phyloP scores from a whole-genome alignment of 2,888 invertebrate genomes.

The Keiferia lycopersicella region DNA sequence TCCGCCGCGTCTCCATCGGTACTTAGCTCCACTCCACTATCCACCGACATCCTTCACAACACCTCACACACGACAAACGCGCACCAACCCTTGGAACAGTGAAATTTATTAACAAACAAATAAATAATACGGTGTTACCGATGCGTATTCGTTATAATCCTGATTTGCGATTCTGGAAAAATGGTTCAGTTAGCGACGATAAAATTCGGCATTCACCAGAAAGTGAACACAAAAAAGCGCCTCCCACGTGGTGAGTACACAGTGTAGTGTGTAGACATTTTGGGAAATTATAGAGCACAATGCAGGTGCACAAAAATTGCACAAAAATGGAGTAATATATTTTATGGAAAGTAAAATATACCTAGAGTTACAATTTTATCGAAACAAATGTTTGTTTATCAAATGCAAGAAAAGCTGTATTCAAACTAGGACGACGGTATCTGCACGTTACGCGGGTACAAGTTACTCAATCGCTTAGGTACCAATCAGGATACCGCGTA shows the following conservation, averaged over 20 bases:
- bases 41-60: slow-evolving; percentile 45
- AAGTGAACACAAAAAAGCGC: slow-evolving; percentile 76
- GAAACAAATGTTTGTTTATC: no score
- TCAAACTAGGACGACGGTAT: no score
- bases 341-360: not conserved
- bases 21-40: slow-evolving; percentile 50
- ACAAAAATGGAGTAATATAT: not conserved
- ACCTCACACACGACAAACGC: slow-evolving; percentile 54
- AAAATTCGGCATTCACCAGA: slow-evolving; percentile 83
- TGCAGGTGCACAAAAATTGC: not conserved
- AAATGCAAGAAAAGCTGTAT: no score
- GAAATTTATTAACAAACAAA: slow-evolving; percentile 46
- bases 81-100: slow-evolving; percentile 51
- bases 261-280: slow-evolving; percentile 61
- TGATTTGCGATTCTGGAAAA: slow-evolving; percentile 56
- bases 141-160: slow-evolving; percentile 41
- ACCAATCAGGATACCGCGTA: no score
- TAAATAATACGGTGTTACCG: slow-evolving; percentile 47
- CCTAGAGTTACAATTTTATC: not conserved
- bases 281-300: not conserved
- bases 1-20: slow-evolving; percentile 81
- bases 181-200: slow-evolving; percentile 85
- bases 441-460: no score
- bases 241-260: slow-evolving; percentile 76
- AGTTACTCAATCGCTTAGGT: no score